Conservation (phyloP, 2,797 vertebrate species). For the Cichlasoma orientale region DNA sequence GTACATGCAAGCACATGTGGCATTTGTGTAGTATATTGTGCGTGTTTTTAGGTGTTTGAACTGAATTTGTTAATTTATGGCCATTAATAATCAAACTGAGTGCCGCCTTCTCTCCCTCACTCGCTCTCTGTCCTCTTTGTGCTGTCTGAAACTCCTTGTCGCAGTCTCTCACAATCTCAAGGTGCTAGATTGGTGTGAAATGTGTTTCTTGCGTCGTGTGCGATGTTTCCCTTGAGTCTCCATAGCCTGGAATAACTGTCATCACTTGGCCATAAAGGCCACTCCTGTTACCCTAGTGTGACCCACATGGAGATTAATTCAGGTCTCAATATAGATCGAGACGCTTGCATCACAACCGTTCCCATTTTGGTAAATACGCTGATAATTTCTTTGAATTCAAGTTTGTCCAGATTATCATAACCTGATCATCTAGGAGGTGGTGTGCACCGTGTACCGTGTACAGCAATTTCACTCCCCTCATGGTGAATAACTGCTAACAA, state of each 20-base stretch:
- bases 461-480: neutral
- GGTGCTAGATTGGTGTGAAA: slow-evolving; percentile 74
- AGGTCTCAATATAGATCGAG: neutral
- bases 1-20: neutral
- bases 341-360: neutral
- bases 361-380: neutral
- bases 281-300: slow-evolving; percentile 24
- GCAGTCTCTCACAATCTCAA: slow-evolving; percentile 53
- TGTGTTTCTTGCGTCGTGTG: slow-evolving; percentile 26
- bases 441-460: neutral
- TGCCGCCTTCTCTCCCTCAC: neutral
- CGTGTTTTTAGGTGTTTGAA: neutral
- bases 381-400: neutral
- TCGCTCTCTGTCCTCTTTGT: neutral
- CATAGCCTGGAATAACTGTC: slow-evolving; percentile 50
- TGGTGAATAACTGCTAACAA: slow-evolving; percentile 8
- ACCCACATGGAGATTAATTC: slow-evolving; percentile 39
- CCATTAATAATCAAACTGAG: slow-evolving; percentile 18
- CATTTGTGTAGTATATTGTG: neutral
- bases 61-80: slow-evolving; percentile 19
- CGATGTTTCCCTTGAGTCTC: slow-evolving; percentile 18
- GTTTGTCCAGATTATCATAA: neutral
- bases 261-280: slow-evolving; percentile 59
- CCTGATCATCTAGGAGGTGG: neutral
- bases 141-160: neutral